These are phyloP conservation scores for Laothoe populi DNA, from an alignment of 2,888 invertebrate genomes.

Conservation along the genomic window DNA sequence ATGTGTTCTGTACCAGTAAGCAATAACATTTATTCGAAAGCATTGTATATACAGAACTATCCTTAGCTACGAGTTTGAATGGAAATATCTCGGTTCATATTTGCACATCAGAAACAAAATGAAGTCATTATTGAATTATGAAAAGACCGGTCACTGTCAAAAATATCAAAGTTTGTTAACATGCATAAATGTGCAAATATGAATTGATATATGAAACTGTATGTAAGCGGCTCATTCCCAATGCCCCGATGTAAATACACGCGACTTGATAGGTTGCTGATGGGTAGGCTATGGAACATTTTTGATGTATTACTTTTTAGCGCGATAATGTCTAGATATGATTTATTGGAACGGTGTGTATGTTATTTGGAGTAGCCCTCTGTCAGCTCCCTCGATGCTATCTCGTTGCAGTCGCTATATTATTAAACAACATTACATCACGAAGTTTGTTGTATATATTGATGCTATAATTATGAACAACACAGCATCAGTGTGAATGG, in stretches of 20 bases:
- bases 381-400: slow-evolving; percentile 50
- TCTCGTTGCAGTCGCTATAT: slow-evolving; percentile 3
- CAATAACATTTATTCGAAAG: slow-evolving; percentile 4
- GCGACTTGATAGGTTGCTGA: slow-evolving; percentile 45
- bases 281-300: slow-evolving; percentile 47
- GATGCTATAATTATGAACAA: too few relatives aligned
- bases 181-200: too few relatives aligned
- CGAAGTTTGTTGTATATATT: too few relatives aligned
- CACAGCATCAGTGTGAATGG: too few relatives aligned
- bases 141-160: too few relatives aligned
- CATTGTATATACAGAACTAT: slow-evolving; percentile 10
- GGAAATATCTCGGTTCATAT: too few relatives aligned
- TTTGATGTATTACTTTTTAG: slow-evolving; percentile 62
- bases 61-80: background rate
- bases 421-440: background rate
- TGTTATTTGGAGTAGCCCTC: slow-evolving; percentile 45
- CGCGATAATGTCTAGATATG: slow-evolving; percentile 41
- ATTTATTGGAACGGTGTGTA: slow-evolving; percentile 38
- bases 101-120: too few relatives aligned
- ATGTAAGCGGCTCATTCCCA: background rate
- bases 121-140: too few relatives aligned
- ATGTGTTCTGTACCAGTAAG: slow-evolving; percentile 24
- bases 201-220: too few relatives aligned
- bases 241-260: slow-evolving; percentile 19
- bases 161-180: too few relatives aligned